Evolutionary conservation across 2,113 vertebrate genomes (phyloP), one percentile per base, ranked within the genome.

Genomic region (Macroglossus sobrinus): DNA sequence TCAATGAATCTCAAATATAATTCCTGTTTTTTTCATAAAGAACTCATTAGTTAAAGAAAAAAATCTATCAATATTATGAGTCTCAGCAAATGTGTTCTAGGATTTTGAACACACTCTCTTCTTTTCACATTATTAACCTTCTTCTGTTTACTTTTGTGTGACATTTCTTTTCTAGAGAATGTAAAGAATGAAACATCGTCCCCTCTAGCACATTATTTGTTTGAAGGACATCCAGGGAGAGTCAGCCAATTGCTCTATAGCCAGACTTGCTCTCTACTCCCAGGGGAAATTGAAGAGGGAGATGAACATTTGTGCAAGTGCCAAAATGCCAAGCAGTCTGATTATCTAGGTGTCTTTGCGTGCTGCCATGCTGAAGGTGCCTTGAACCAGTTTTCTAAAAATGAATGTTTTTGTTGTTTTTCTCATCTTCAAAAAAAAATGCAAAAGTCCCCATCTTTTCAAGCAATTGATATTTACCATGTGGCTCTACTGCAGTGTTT

Each of bases 211-310:
- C 16, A 15, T 78, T 38, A 53, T 95, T 71, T 88, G 38, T 55
- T 92, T 69, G 81, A 94, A 96, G 81, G 89, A 53, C 71, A 80
- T 68, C 18, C 85, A 81, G 66, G 35, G 21, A 95, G 57, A 35
- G 10, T 40, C 26, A 72, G 76, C 85, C 92, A 91, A 35, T 1
- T 84, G 59, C 16, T 14, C 30, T 4, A 4, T 1, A 7, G 76
- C 64, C 76, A 96, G 85, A 68, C 50, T 10, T 4, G 4, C 2
- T 9, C 11, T 81, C 45, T 0, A 19, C 24, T 68, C 50, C 80
- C 71, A 18, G 35, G 3, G 59, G 76, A 55, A 24, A 19, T 5
- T 5, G 53, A 85, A 13, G 38, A 69, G 4, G 12, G 59, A 50
- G 68, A 33, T 1, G 21, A 68, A 80, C 76, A 24, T 80, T 9